These are phyloP conservation scores for Pluvialis apricaria DNA, from an alignment of 2,113 vertebrate species.

Conservation along the genomic window DNA sequence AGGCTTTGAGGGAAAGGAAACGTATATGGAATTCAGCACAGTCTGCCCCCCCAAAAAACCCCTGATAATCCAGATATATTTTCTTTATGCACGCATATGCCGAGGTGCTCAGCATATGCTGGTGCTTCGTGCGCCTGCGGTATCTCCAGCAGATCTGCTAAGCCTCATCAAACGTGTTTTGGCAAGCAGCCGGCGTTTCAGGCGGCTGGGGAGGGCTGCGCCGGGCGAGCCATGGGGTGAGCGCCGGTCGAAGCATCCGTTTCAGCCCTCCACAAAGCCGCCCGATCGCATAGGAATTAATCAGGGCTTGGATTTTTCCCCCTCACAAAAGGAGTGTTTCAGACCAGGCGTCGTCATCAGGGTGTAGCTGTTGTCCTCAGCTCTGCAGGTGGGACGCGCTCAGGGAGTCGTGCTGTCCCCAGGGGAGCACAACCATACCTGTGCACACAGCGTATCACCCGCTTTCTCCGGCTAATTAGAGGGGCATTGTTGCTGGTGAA, in stretches of 20 bases:
- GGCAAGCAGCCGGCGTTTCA: not conserved
- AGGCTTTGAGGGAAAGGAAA: not conserved
- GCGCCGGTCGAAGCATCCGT: rapidly evolving
- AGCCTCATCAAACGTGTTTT: not conserved
- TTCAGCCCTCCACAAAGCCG: not conserved
- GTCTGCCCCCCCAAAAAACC: not conserved
- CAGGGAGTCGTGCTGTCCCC: rapidly evolving
- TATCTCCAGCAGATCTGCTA: not conserved
- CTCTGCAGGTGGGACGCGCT: not conserved
- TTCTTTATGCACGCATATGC: not conserved
- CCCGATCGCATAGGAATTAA: not conserved
- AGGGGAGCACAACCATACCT: not conserved
- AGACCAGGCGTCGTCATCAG: not conserved
- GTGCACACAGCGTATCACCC: not conserved
- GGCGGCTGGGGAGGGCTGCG: too few species aligned
- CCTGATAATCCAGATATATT: not conserved
- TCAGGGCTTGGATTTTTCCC: not conserved
- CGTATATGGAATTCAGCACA: rapidly evolving
- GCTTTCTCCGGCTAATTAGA: not conserved
- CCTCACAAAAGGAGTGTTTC: not conserved
- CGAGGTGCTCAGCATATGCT: not conserved
- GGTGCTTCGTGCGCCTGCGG: not conserved
- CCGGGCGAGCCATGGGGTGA: not conserved
- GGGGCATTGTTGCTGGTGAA: not conserved
- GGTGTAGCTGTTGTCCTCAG: not conserved